phyloP scores from a whole-genome alignment of 2,797 vertebrate species.

The Centroberyx gerrardi region DNA sequence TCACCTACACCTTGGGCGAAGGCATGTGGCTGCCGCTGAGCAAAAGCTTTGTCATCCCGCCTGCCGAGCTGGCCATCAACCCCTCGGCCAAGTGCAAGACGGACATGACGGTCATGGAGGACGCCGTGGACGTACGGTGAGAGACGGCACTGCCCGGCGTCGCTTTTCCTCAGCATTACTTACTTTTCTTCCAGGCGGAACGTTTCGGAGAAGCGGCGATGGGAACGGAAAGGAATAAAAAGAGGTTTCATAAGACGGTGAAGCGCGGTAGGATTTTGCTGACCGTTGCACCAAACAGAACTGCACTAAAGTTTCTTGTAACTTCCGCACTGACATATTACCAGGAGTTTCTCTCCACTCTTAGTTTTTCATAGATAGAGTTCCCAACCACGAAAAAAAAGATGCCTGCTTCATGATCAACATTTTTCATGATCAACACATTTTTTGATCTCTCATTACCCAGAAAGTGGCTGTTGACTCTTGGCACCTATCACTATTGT shows the following conservation, averaged over 20 bases:
- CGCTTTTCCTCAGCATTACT: constrained; percentile 14
- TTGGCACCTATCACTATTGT: constrained; percentile 4
- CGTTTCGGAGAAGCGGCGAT: neutral
- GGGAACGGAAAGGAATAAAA: constrained; percentile 11
- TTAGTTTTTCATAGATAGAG: neutral
- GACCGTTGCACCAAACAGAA: constrained; percentile 11
- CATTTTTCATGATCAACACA: constrained; percentile 17
- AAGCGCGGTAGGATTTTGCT: constrained; percentile 19
- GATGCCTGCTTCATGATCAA: constrained; percentile 13
- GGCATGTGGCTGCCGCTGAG: constrained; percentile 99
- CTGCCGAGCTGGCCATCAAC: constrained; percentile 97
- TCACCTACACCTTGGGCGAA: constrained; percentile 97
- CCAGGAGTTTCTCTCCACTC: neutral
- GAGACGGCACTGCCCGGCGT: constrained; percentile 19
- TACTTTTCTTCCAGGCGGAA: neutral
- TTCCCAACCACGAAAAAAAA: neutral
- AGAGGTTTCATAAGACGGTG: neutral
- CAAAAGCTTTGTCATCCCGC: constrained; percentile 99
- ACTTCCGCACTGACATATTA: neutral
- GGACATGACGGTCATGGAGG: constrained; percentile 99
- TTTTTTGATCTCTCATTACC: constrained; percentile 3
- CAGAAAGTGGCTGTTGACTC: neutral
- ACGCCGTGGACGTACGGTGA: constrained; percentile 97
- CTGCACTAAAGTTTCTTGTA: constrained; percentile 5
- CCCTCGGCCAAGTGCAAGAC: constrained; percentile 99